These are phyloP conservation scores for Lamprotornis superbus DNA, from an alignment of 2,113 vertebrate genomes.

Conservation along the genomic window DNA sequence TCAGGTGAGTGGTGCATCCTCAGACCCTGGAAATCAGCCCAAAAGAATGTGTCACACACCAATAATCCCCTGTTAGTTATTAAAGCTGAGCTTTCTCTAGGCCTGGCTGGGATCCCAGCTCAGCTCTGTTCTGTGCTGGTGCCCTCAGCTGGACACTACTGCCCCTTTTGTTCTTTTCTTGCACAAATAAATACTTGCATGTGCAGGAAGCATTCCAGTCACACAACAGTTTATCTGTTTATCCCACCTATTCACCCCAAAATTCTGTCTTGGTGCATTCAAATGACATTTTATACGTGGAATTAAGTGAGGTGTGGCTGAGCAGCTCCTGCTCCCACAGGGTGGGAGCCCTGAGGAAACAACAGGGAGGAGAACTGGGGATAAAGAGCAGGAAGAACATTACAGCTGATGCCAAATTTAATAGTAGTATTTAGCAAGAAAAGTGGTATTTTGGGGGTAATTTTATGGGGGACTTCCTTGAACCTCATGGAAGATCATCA, in stretches of 20 bases:
- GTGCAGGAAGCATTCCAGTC: neutral
- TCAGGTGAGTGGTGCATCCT: accelerated
- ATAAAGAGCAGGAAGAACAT: neutral
- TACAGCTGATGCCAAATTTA: neutral
- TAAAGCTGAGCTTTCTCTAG: neutral
- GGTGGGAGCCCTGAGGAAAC: neutral
- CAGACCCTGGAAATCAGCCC: neutral
- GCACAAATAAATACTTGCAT: neutral
- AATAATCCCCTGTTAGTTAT: neutral
- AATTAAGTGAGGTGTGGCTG: neutral
- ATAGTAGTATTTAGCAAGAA: neutral
- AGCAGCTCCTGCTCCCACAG: neutral
- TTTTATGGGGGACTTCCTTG: neutral
- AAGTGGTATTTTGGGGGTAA: neutral
- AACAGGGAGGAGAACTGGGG: accelerated
- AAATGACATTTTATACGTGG: accelerated
- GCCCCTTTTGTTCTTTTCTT: neutral
- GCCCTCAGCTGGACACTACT: neutral
- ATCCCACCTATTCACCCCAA: accelerated
- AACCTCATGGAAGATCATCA: neutral
- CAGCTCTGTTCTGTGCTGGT: accelerated
- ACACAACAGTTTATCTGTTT: neutral
- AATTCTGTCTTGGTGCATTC: accelerated
- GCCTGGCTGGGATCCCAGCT: accelerated
- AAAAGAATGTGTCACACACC: accelerated